These are phyloP conservation scores for Eutolmus rufibarbis DNA, from an alignment of 2,888 invertebrate genomes.

Conservation along the genomic window DNA sequence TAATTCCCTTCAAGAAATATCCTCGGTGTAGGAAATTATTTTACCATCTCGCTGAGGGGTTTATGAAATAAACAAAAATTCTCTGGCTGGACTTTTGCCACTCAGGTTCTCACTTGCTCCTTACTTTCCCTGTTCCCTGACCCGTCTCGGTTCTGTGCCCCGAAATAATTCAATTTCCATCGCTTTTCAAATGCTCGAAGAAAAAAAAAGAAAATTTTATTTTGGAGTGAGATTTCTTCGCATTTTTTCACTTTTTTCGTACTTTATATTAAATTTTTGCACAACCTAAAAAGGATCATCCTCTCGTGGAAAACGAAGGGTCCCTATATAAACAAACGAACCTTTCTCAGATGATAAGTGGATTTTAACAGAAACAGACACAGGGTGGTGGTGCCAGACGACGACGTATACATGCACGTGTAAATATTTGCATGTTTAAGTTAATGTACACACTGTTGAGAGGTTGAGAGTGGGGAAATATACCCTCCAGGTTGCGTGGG, in stretches of 20 bases:
- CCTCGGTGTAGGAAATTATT: neutral
- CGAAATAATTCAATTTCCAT: slow-evolving; percentile 6
- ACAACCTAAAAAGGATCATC: slow-evolving; percentile 16
- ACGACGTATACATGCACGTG: neutral
- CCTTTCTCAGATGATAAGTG: slow-evolving; percentile 11
- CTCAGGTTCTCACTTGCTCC: neutral
- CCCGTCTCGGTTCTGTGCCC: neutral
- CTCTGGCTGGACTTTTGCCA: neutral
- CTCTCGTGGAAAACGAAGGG: neutral
- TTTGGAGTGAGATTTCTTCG: neutral
- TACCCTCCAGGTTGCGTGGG: neutral
- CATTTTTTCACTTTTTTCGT: neutral
- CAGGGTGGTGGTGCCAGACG: neutral
- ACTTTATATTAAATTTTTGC: slow-evolving; percentile 3
- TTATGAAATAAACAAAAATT: neutral
- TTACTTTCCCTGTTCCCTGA: neutral
- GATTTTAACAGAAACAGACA: slow-evolving; percentile 9
- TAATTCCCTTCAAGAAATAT: neutral
- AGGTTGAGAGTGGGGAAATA: neutral
- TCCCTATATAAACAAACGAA: slow-evolving; percentile 12
- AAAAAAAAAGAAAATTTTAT: neutral
- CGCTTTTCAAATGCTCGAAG: neutral
- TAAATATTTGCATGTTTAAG: slow-evolving; percentile 14
- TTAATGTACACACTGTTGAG: neutral
- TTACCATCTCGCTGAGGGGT: neutral